A percentile compares a stretch with the other conserved stretches of the same genome.
Evolutionary conservation across 1,140 invertebrate genomes (phyloP).

Genomic region (Artemia franciscana): DNA sequence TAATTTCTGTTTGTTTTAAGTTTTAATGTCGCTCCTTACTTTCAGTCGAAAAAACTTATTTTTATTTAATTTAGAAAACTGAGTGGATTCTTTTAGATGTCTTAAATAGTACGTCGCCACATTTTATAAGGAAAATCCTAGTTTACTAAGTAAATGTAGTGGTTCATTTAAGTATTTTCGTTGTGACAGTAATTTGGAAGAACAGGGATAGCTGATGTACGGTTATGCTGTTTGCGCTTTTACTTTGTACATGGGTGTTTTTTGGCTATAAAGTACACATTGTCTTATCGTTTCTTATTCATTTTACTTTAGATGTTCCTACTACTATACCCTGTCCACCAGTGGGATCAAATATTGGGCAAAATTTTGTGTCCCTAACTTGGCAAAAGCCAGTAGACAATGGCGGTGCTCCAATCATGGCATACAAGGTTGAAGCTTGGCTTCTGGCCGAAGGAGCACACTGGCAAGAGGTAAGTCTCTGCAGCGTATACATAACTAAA

Average conservation of each 20-base stretch:
- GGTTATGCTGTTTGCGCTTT: neutral
- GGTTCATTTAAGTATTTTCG: no score
- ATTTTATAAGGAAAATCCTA: no score
- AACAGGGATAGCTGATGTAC: no score
- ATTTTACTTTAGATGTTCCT: slow-evolving; percentile 22
- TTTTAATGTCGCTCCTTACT: no score
- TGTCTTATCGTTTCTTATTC: neutral
- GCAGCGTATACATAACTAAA: no score
- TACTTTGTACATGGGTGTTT: slow-evolving; percentile 1
- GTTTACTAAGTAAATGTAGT: no score
- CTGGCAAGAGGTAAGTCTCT: slow-evolving; percentile 47
- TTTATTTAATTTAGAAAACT: no score
- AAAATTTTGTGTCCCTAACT: slow-evolving; percentile 50
- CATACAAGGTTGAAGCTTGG: slow-evolving; percentile 80
- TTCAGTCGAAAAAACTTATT: no score
- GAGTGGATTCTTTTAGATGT: no score
- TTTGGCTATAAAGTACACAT: neutral
- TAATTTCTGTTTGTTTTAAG: no score
- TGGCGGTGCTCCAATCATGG: slow-evolving; percentile 49
- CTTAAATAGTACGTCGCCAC: no score
- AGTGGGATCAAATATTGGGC: slow-evolving; percentile 42
- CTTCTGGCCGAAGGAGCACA: slow-evolving; percentile 48
- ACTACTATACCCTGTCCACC: slow-evolving; percentile 46
- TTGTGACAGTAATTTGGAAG: no score
- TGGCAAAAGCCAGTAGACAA: slow-evolving; percentile 51